Percentiles rank a stretch among this genome's conserved stretches.
Conservation (phyloP, 2,888 invertebrate species). For the Oxytorus armatus region DNA sequence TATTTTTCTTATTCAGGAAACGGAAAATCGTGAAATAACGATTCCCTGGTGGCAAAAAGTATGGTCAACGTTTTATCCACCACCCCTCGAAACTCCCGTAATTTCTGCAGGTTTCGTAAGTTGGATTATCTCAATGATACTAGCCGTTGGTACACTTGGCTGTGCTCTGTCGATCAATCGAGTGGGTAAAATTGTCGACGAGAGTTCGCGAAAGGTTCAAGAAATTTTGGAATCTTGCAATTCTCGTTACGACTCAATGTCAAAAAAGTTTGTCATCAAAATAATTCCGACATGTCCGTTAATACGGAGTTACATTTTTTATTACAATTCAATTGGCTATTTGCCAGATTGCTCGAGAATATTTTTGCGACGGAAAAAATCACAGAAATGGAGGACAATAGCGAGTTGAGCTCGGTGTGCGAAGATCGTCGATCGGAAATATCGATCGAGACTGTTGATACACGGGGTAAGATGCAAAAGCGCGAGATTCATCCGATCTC, state of each 20-base stretch:
- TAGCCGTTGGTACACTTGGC: constrained; percentile 70
- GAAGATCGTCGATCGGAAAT: constrained; percentile 75
- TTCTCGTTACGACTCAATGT: constrained; percentile 40
- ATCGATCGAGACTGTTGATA: constrained; percentile 68
- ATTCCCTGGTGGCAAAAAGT: constrained; percentile 81
- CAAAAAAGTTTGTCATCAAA: constrained; percentile 49
- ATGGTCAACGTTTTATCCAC: constrained; percentile 79
- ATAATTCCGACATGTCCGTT: no score
- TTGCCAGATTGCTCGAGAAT: constrained; percentile 42
- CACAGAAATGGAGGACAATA: constrained; percentile 67
- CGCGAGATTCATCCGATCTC: constrained; percentile 73
- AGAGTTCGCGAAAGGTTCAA: constrained; percentile 46
- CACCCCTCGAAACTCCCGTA: constrained; percentile 72
- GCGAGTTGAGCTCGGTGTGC: constrained; percentile 73
- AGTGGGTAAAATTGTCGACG: constrained; percentile 45
- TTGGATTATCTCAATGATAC: constrained; percentile 79
- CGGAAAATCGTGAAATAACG: constrained; percentile 73
- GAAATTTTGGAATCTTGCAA: constrained; percentile 50
- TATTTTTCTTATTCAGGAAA: constrained; percentile 70
- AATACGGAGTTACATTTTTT: no score
- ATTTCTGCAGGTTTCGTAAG: constrained; percentile 80
- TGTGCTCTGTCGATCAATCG: constrained; percentile 63
- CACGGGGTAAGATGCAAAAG: constrained; percentile 24
- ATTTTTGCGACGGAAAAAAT: constrained; percentile 50
- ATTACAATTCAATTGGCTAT: neutral